Percentiles rank a stretch among this genome's conserved stretches.
phyloP scores from a whole-genome alignment of 2,113 vertebrate species.

The Merops nubicus region DNA sequence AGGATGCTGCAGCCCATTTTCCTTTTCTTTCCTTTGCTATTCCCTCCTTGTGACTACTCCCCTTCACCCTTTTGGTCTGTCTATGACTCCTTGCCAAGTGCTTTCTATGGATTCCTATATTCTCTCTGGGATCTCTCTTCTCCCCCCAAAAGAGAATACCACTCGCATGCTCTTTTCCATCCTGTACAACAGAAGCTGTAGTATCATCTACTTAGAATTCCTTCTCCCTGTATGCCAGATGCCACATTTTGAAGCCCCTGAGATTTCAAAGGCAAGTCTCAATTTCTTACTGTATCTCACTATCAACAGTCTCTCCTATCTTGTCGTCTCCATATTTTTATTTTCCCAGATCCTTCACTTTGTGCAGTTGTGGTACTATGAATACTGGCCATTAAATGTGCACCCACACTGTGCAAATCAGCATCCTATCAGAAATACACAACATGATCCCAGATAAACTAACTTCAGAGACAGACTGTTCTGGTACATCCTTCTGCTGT shows the following conservation, averaged over 20 bases:
- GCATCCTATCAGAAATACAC: background rate
- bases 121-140: background rate
- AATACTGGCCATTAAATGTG: background rate
- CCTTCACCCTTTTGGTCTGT: background rate
- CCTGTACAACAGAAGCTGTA: background rate
- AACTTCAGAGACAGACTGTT: constrained; percentile 39
- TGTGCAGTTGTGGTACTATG: background rate
- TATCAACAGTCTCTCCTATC: background rate
- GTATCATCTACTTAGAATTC: background rate
- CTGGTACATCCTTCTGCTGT: constrained; percentile 43
- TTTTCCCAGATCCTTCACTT: background rate
- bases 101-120: background rate
- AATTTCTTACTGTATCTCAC: background rate
- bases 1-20: background rate
- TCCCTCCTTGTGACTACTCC: too few species aligned
- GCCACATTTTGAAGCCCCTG: background rate
- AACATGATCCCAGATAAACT: background rate
- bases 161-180: background rate
- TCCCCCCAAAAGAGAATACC: background rate
- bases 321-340: background rate
- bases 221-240: background rate
- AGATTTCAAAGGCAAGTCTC: background rate
- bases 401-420: background rate
- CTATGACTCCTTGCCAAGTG: background rate
- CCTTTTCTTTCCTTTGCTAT: background rate